Percentiles rank a stretch among this genome's conserved stretches.
Evolutionary conservation across 2,797 vertebrate genomes (phyloP).

Genomic region (Gallinago stenura): DNA sequence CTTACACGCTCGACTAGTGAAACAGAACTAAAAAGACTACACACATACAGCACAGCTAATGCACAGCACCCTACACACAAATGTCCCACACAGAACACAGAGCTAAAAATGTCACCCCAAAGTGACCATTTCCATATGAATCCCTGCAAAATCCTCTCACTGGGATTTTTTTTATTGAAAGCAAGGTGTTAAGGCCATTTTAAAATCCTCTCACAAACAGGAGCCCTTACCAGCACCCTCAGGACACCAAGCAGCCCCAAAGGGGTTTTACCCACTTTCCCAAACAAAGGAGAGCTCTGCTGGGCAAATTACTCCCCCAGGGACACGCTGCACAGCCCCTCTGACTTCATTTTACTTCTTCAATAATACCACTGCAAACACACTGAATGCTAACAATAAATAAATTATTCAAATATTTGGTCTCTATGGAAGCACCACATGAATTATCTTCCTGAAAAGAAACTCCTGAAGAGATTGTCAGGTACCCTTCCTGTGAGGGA

Average conservation of each 20-base stretch:
- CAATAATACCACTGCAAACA: slow-evolving; percentile 36
- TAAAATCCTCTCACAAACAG: neutral
- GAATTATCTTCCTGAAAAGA: slow-evolving; percentile 42
- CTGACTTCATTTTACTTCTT: slow-evolving; percentile 44
- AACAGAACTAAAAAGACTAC: neutral
- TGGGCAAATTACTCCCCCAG: slow-evolving; percentile 46
- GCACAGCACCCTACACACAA: neutral
- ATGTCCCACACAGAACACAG: neutral
- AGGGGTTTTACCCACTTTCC: neutral
- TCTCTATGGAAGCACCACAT: neutral
- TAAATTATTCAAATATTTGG: slow-evolving; percentile 51
- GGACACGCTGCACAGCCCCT: neutral
- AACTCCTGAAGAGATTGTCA: slow-evolving; percentile 38
- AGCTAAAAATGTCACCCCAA: neutral
- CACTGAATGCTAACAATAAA: slow-evolving; percentile 59
- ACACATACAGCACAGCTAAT: neutral
- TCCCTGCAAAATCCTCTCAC: neutral
- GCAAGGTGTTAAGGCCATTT: neutral
- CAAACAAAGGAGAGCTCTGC: slow-evolving; percentile 31
- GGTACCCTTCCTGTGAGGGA: neutral
- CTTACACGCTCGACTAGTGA: neutral
- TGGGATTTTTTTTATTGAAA: neutral
- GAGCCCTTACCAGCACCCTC: neutral
- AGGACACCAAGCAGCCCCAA: neutral
- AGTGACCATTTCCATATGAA: neutral